Conservation (phyloP, 2,888 invertebrate genomes). For the Conops quadrifasciatus region DNA sequence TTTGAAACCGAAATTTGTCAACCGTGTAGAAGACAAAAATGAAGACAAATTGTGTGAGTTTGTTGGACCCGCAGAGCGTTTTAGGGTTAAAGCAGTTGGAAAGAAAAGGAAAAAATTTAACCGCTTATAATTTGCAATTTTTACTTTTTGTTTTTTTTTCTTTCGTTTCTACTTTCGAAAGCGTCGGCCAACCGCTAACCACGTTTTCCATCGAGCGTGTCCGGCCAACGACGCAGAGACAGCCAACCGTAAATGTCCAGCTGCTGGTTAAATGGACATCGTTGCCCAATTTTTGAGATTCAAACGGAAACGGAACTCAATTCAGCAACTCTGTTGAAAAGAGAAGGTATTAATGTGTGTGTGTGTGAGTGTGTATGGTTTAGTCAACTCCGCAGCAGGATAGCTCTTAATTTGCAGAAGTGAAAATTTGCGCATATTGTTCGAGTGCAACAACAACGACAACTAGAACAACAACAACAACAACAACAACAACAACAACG, state of each 20-base stretch:
- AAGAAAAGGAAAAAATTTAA: conserved; percentile 7
- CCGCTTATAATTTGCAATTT: not conserved
- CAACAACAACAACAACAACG: conserved; percentile 9
- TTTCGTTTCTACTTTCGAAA: not conserved
- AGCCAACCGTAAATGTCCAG: conserved; percentile 27
- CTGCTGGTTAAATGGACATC: not conserved
- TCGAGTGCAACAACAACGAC: conserved; percentile 22
- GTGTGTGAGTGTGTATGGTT: too few species aligned
- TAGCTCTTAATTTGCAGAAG: conserved; percentile 33
- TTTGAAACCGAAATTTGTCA: too few species aligned
- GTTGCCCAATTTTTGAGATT: conserved; percentile 22
- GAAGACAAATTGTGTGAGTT: too few species aligned
- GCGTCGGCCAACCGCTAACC: conserved; percentile 18
- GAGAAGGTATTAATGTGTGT: too few species aligned
- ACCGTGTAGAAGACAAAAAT: too few species aligned
- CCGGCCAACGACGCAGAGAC: conserved; percentile 6
- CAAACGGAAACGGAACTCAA: conserved; percentile 8
- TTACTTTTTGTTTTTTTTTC: not conserved
- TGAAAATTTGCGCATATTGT: conserved; percentile 37
- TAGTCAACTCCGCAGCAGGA: conserved; percentile 19
- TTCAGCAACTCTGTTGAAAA: not conserved
- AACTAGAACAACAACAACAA: too few species aligned
- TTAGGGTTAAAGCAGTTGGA: not conserved
- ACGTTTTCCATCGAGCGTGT: not conserved
- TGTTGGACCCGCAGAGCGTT: too few species aligned